phyloP scores from a whole-genome alignment of 1,140 invertebrate species.

The Vanessa atalanta region DNA sequence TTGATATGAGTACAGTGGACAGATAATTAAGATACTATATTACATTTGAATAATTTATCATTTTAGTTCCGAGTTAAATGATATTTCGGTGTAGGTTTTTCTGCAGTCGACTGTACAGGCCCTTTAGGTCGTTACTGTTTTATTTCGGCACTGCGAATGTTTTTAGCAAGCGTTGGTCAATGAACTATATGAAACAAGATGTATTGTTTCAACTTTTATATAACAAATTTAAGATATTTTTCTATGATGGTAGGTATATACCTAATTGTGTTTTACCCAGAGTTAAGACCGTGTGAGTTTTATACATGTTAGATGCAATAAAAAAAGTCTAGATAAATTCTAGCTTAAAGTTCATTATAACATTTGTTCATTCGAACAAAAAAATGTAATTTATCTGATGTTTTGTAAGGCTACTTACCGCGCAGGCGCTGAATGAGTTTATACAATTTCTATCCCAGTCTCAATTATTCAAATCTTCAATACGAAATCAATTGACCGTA shows the following conservation, averaged over 20 bases:
- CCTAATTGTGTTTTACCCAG: too few species aligned
- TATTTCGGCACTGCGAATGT: not conserved
- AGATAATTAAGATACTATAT: constrained; percentile 3
- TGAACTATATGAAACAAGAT: not conserved
- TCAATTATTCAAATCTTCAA: constrained; percentile 39
- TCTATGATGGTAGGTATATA: too few species aligned
- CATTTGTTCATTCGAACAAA: not conserved
- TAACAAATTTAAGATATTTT: too few species aligned
- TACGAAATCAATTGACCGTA: constrained; percentile 32
- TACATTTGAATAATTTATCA: not conserved
- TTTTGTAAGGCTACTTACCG: constrained; percentile 17
- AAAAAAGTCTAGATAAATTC: not conserved
- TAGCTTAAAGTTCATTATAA: not conserved
- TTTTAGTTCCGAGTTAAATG: not conserved
- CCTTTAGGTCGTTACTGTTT: not conserved
- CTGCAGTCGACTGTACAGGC: not conserved
- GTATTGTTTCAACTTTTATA: too few species aligned
- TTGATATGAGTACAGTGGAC: constrained; percentile 26
- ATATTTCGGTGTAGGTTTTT: not conserved
- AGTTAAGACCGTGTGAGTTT: not conserved
- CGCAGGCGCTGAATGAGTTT: constrained; percentile 34
- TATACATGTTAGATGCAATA: not conserved
- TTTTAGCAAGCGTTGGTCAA: not conserved
- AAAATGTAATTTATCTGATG: not conserved
- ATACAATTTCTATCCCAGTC: constrained; percentile 36